Evolutionary conservation across 2,797 vertebrate species (phyloP).

Genomic region (Enteromius trimaculatus): DNA sequence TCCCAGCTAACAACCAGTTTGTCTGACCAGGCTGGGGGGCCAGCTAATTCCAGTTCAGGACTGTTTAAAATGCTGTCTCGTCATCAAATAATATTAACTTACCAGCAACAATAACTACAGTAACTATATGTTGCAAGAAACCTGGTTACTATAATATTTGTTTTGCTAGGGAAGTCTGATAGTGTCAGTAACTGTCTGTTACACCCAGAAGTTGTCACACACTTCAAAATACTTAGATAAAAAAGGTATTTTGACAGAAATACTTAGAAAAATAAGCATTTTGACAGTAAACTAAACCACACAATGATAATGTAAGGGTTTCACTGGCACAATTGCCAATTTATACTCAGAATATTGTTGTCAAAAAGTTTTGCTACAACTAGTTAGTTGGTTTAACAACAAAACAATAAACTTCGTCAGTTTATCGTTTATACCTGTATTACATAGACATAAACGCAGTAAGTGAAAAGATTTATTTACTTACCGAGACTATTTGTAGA

Average conservation of each 20-base stretch:
- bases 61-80: background rate
- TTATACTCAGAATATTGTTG: background rate
- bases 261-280: too few relatives aligned
- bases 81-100: background rate
- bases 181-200: background rate
- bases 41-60: background rate
- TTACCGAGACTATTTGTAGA: conserved; percentile 81
- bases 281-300: background rate
- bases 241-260: background rate
- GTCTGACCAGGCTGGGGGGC: background rate
- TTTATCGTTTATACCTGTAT: background rate
- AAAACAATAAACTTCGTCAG: background rate
- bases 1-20: conserved; percentile 1
- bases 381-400: background rate
- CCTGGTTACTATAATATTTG: background rate
- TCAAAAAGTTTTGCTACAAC: background rate
- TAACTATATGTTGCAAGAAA: background rate
- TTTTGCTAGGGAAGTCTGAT: background rate
- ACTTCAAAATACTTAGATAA: background rate
- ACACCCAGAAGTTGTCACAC: background rate
- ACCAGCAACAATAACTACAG: background rate
- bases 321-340: background rate
- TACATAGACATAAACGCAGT: background rate
- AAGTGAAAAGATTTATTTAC: conserved; percentile 49
- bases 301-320: background rate